Evolutionary conservation across 2,113 vertebrate genomes (phyloP), one percentile per base, ranked within the genome.

Genomic region (Zapornia atra): DNA sequence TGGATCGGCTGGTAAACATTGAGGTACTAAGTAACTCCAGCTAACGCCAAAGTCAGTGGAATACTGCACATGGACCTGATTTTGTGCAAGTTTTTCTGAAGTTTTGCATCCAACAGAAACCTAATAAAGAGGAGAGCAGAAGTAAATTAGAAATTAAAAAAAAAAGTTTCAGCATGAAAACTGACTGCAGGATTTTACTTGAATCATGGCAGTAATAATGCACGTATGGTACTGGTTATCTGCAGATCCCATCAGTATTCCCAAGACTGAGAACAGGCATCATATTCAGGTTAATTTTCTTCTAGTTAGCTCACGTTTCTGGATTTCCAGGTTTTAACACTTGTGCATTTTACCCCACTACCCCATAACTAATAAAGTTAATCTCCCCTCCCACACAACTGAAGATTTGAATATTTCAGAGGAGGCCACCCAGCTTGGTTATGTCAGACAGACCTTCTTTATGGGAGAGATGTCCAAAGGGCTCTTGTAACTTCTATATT

Each of bases 21-120:
- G 99, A 84, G 99, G 98, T 40, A 99, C 98, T 75, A 99, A 97
- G 87, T 99, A 99, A 96, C 98, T 99, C 99, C 99, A 99, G 78
- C 98, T 99, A 87, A 99, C 99, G 0, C 99, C 99, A 18, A 99
- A 99, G 97, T 99, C 99, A 78, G 98, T 98, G 6, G 99, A 99
- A 91, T 99, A 99, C 90, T 99, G 99, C 50, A 99, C 98, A 2
- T 99, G 99, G 78, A 99, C 98, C 97, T 99, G 99, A 84, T 99
- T 98, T 92, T 99, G 99, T 44, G 98, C 98, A 71, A 98, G 98
- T 82, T 99, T 99, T 96, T 99, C 99, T 31, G 98, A 98, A 8
- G 97, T 97, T 93, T 98, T 98, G 94, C 99, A 99, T 95, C 99
- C 99, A 77, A 99, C 99, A 31, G 99, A 98, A 87, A 99, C 98